Conservation (phyloP, 1,140 invertebrate genomes). For the Gonioctena quinquepunctata region DNA sequence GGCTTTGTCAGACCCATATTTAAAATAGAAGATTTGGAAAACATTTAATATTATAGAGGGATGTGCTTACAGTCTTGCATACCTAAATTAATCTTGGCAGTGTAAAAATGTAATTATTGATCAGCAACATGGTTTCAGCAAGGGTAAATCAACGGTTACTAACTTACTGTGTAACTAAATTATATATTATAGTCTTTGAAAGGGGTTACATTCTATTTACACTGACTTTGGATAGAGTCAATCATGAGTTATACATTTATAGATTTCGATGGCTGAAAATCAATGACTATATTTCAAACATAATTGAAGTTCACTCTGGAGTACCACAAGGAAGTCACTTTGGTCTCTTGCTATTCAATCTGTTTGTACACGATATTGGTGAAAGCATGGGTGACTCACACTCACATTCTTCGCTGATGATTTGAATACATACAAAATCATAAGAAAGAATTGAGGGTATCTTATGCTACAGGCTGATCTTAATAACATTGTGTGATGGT, state of each 20-base stretch:
- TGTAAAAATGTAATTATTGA: not conserved
- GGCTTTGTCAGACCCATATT: not conserved
- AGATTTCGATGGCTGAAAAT: not conserved
- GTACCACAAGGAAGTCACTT: no score
- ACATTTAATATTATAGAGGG: not conserved
- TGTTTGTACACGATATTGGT: no score
- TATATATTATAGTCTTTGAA: not conserved
- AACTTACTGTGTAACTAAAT: not conserved
- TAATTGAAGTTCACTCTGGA: no score
- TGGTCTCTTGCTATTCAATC: no score
- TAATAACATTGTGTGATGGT: not conserved
- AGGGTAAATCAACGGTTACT: not conserved
- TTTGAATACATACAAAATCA: not conserved
- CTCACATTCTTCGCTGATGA: not conserved
- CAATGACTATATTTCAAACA: no score
- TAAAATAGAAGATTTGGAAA: not conserved
- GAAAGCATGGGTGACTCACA: no score
- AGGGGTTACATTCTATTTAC: not conserved
- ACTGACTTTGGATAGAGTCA: not conserved
- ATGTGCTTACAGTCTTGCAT: not conserved
- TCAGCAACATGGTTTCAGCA: no score
- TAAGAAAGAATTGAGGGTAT: not conserved
- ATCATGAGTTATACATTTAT: not conserved
- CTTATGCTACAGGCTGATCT: not conserved
- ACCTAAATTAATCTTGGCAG: not conserved